phyloP scores from a whole-genome alignment of 2,888 invertebrate species.

The Toxonevra muliebris region DNA sequence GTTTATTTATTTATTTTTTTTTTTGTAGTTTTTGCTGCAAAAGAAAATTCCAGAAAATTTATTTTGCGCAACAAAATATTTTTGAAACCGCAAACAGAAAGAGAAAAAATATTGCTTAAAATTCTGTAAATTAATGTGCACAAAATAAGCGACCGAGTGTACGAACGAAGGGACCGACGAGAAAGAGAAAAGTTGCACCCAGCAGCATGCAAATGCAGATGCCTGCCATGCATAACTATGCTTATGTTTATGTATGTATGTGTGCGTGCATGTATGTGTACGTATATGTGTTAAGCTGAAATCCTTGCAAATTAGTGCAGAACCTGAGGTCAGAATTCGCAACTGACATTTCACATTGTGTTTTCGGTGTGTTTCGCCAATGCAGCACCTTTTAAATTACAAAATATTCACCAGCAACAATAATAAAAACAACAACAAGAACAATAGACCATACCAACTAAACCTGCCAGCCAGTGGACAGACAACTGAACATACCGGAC shows the following conservation, averaged over 20 bases:
- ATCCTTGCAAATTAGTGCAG: constrained; percentile 24
- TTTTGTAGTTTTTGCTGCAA: neutral
- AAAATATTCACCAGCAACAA: neutral
- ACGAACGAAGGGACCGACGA: too few species aligned
- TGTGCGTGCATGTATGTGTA: neutral
- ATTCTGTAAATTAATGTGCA: too few species aligned
- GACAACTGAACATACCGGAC: too few species aligned
- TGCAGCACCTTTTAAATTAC: constrained; percentile 27
- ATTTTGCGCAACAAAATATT: too few species aligned
- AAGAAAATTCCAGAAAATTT: neutral
- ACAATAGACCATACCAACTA: too few species aligned
- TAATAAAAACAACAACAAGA: too few species aligned
- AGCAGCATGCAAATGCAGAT: neutral
- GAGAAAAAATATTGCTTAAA: too few species aligned
- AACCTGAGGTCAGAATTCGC: constrained; percentile 21
- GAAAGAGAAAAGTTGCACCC: neutral
- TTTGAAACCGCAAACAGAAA: too few species aligned
- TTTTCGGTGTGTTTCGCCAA: constrained; percentile 18
- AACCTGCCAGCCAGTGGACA: too few species aligned
- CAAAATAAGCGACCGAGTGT: too few species aligned
- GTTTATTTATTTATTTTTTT: neutral
- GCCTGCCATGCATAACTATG: constrained; percentile 1
- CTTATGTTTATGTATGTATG: constrained; percentile 10
- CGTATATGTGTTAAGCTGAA: neutral
- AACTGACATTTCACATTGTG: neutral